Percentiles rank a stretch among this genome's conserved stretches.
Conservation (phyloP, 2,888 invertebrate genomes). For the Cabera pusaria region DNA sequence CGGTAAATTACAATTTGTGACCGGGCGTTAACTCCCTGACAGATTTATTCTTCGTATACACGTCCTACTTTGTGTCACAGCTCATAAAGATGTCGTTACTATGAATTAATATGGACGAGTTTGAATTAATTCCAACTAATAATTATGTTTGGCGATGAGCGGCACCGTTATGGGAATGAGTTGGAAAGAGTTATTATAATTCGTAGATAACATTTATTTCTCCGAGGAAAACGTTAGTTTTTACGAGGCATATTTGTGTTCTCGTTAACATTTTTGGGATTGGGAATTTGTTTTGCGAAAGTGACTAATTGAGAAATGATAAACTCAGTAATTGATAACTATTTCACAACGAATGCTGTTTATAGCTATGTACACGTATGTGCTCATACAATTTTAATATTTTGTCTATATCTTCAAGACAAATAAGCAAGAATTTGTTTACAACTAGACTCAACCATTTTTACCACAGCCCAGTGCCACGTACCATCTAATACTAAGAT, state of each 20-base stretch:
- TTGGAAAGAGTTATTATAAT: slow-evolving; percentile 29
- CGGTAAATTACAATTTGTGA: slow-evolving; percentile 76
- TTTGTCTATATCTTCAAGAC: too few relatives aligned
- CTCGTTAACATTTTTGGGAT: too few relatives aligned
- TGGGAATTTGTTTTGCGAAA: too few relatives aligned
- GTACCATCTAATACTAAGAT: slow-evolving; percentile 21
- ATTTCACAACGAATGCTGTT: neutral
- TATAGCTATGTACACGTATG: too few relatives aligned
- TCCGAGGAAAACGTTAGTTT: slow-evolving; percentile 9
- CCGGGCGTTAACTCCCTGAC: slow-evolving; percentile 67
- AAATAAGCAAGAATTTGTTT: too few relatives aligned
- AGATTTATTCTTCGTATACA: slow-evolving; percentile 73
- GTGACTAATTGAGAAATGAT: too few relatives aligned
- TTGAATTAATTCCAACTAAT: slow-evolving; percentile 61
- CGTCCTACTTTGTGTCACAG: slow-evolving; percentile 74
- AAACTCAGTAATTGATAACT: too few relatives aligned
- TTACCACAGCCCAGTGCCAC: too few relatives aligned
- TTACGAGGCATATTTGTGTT: slow-evolving; percentile 12
- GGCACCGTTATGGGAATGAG: slow-evolving; percentile 34
- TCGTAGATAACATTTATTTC: slow-evolving; percentile 13
- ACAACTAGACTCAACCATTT: too few relatives aligned
- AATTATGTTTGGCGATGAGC: slow-evolving; percentile 45
- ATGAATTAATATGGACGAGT: slow-evolving; percentile 66
- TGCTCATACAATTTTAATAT: too few relatives aligned
- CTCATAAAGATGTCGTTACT: slow-evolving; percentile 75